Conservation (phyloP, 2,888 invertebrate species). For the Pandemis heparana region DNA sequence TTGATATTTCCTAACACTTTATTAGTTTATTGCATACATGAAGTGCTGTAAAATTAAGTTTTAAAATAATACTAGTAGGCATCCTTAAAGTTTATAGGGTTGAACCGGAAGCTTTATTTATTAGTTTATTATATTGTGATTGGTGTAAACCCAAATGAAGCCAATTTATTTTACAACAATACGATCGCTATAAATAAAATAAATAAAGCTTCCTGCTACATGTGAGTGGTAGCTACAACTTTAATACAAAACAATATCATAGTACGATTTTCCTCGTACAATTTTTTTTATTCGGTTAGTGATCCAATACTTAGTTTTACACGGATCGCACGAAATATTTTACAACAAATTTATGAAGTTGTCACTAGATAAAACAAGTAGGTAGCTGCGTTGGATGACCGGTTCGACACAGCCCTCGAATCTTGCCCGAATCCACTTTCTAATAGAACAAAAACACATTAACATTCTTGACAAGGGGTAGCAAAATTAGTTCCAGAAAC, state of each 20-base stretch:
- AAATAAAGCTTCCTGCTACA: too few relatives aligned
- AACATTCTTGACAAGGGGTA: conserved; percentile 20
- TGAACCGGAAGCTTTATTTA: neutral
- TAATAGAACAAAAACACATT: neutral
- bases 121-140: neutral
- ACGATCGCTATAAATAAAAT: too few relatives aligned
- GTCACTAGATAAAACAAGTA: neutral
- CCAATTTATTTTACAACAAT: too few relatives aligned
- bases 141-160: neutral
- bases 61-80: neutral
- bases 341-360: neutral
- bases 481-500: conserved; percentile 20
- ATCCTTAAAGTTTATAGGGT: neutral
- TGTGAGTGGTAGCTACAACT: neutral
- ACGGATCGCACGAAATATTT: neutral
- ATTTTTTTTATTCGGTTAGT: neutral
- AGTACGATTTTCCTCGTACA: neutral
- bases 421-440: neutral
- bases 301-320: neutral
- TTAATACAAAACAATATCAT: neutral
- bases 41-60: neutral
- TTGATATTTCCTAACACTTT: too few relatives aligned
- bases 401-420: neutral
- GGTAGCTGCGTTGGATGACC: neutral
- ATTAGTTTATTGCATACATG: neutral